phyloP scores from a whole-genome alignment of 2,888 invertebrate genomes.

The Rhagium mordax region DNA sequence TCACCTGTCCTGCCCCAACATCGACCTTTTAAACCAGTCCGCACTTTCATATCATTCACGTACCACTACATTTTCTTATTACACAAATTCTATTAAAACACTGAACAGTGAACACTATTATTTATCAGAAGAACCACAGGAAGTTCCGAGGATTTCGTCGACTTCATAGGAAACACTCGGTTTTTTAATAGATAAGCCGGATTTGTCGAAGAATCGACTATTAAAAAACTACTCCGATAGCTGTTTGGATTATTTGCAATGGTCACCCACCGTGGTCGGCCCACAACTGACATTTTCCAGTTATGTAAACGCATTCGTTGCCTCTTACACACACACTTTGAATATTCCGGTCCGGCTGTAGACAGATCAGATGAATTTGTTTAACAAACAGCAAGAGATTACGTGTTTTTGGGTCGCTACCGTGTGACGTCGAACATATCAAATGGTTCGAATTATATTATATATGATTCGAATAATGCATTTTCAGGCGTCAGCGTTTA shows the following conservation, averaged over 20 bases:
- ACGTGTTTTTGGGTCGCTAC: not conserved
- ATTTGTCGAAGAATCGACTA: not conserved
- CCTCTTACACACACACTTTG: constrained; percentile 35
- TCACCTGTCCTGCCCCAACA: constrained; percentile 55
- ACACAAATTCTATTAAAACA: not conserved
- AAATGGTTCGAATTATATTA: not conserved
- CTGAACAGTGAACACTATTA: not conserved
- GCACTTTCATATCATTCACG: constrained; percentile 52
- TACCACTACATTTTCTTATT: constrained; percentile 36
- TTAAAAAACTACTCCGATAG: not conserved
- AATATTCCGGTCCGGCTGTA: constrained; percentile 38
- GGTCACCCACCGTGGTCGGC: constrained; percentile 39
- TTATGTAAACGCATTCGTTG: constrained; percentile 48
- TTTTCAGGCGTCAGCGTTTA: too few relatives aligned
- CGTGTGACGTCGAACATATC: not conserved
- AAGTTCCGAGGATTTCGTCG: constrained; percentile 39
- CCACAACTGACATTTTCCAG: constrained; percentile 51
- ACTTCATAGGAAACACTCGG: constrained; percentile 40
- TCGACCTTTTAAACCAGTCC: constrained; percentile 52
- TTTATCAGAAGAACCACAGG: constrained; percentile 38
- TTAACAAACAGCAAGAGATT: constrained; percentile 1
- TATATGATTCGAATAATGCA: too few relatives aligned
- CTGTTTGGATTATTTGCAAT: constrained; percentile 18
- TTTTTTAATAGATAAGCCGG: constrained; percentile 32
- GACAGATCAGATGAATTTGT: constrained; percentile 22